Conservation (phyloP, 2,888 invertebrate genomes). For the Doris montereyensis region DNA sequence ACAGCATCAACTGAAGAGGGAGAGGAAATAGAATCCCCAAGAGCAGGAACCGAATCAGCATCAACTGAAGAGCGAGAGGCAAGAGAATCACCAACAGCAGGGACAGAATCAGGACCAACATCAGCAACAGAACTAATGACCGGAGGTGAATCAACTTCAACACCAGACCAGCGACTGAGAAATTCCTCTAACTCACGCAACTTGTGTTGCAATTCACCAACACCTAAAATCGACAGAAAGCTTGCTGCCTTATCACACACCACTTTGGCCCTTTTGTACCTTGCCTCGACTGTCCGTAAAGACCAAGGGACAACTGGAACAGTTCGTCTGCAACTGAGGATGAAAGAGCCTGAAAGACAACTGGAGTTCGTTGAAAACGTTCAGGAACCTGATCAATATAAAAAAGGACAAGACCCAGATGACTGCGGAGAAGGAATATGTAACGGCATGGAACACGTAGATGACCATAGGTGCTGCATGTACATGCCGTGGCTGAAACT, state of each 20-base stretch:
- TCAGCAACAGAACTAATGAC: too few relatives aligned
- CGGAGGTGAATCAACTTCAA: too few relatives aligned
- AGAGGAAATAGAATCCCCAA: too few relatives aligned
- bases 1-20: too few relatives aligned
- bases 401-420: background rate
- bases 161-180: too few relatives aligned
- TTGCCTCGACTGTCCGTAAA: background rate
- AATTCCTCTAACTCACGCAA: background rate
- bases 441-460: background rate
- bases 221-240: background rate
- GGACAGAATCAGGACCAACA: too few relatives aligned
- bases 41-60: too few relatives aligned
- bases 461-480: conserved; percentile 3
- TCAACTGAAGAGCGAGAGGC: too few relatives aligned
- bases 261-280: too few relatives aligned
- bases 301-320: background rate
- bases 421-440: background rate
- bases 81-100: too few relatives aligned
- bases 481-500: background rate
- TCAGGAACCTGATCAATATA: background rate
- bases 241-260: background rate
- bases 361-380: background rate
- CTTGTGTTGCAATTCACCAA: background rate
- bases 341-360: too few relatives aligned
- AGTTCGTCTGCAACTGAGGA: background rate